Evolutionary conservation across 1,140 invertebrate species (phyloP), one percentile per base, ranked within the genome.

Genomic region (Drosophila ficusphila): DNA sequence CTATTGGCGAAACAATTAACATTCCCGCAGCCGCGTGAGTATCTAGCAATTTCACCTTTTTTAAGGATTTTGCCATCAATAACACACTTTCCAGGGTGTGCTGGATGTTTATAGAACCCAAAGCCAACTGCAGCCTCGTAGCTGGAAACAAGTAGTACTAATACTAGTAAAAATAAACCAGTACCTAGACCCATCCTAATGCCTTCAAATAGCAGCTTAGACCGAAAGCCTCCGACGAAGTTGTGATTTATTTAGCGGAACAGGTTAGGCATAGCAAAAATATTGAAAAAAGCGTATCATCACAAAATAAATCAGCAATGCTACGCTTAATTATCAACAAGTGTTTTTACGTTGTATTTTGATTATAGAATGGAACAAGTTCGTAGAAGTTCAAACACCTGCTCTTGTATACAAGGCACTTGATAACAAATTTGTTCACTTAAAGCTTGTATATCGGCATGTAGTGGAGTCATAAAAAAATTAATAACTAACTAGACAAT

Each of bases 11-110:
- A 12, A 42, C 69, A 73, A 0, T 34, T 0, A 4, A 73, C 44
- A 14, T 23, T 25, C 7, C 48, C 46, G 27, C 69, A 72, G 0
- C 7, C 27, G 1, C 16, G 14, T 21, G 69, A 67, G 19, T 72
- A 54, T 18, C 67, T 67, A 0, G 38, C 53, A 27, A 9, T 6
- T 21, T 72, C 38, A 6, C 67, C 16, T 60, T 3, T 19, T 19
- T 19, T 4, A 11, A 72, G 12, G 3, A 72, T 39, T 0, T 62
- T 12, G 3, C 64, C 48, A 0, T 16, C 29, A 6, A 73, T 5
- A 3, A 62, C 69, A 60, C 69, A 73, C 19, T 72, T 73, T 36
- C 69, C 69, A 7, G 69, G 69, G 19, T 73, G 56, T 0, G 21
- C 29, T 0, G 56, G 33, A 29, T 73, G 56, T 12, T 47, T 62